Evolutionary conservation across 2,888 invertebrate species (phyloP), one percentile per base, ranked within the genome.

Genomic region (Spodoptera exigua): DNA sequence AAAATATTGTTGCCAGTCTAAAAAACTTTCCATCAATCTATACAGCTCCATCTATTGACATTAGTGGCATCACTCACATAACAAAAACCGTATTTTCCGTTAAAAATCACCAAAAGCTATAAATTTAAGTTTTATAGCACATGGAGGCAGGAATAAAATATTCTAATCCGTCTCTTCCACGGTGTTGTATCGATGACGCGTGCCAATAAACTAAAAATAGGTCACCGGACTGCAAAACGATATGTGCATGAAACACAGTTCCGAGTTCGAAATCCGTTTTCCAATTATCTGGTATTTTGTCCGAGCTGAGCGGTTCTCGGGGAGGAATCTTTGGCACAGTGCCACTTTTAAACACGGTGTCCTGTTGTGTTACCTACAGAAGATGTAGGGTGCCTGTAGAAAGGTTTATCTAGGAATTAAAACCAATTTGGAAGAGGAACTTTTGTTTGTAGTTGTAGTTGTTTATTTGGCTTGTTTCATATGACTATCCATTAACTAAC

Each of bases 131-230:
- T 68, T 72, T 72, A 52, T 52, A 32, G 32, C n/a, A 57, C 1
- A n/a, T 49, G 32, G 55, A 61, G 44, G 40, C 44, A 52, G 2
- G 27, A 73, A 68, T 60, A 73, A 73, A 73, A 69, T 68, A 69
- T 68, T 74, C 71, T 65, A 74, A 74, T 70, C 55, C 71, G 27
- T 40, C 54, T 55, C 51, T 57, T 37, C 41, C 49, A 51, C 56
- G 62, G 63, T 56, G 57, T 74, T 70, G 74, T 70, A 70, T 74
- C 70, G 70, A 69, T 70, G 74, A 74, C 70, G 74, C 49, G 54
- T 53, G 74, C 70, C 62, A 70, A 75, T 75, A 71, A 61, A 75
- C 70, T 62, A 54, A 54, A 74, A 75, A 75, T 65, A 61, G 71
- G 70, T 74, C 75, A 70, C 36, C 44, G 44, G 41, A 32, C 74